phyloP scores from a whole-genome alignment of 2,113 vertebrate species.

The Tetraodon nigroviridis region DNA sequence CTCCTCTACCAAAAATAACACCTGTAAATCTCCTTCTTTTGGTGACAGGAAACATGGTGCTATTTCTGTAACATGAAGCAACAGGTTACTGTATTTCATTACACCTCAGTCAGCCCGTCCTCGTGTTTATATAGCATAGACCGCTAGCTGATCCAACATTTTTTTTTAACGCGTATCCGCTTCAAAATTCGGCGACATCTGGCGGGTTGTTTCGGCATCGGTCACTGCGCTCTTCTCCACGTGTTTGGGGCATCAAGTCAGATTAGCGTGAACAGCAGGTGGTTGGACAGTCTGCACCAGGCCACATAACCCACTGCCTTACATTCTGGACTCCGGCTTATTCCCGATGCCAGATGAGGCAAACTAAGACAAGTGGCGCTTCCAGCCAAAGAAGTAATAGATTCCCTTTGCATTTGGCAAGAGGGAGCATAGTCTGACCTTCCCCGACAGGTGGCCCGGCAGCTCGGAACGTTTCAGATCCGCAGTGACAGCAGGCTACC shows the following conservation, averaged over 20 bases:
- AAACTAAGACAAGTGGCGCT: constrained; percentile 22
- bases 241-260: background rate
- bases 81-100: constrained; percentile 54
- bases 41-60: constrained; percentile 57
- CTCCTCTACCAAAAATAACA: constrained; percentile 50
- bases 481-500: constrained; percentile 39
- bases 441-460: constrained; percentile 42
- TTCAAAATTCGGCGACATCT: background rate
- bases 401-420: constrained; percentile 43
- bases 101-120: constrained; percentile 50
- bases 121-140: constrained; percentile 8
- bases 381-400: constrained; percentile 45
- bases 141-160: constrained; percentile 10
- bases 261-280: constrained; percentile 35
- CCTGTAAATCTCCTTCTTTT: constrained; percentile 57
- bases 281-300: constrained; percentile 9
- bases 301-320: constrained; percentile 29
- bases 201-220: background rate
- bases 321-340: constrained; percentile 40
- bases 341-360: constrained; percentile 21
- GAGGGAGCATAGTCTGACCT: constrained; percentile 51
- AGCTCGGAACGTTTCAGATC: constrained; percentile 51
- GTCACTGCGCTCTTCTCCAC: background rate
- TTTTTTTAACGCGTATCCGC: background rate
- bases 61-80: constrained; percentile 58